These are phyloP conservation scores for Agrilus planipennis DNA, from an alignment of 1,140 invertebrate genomes.

Conservation along the genomic window DNA sequence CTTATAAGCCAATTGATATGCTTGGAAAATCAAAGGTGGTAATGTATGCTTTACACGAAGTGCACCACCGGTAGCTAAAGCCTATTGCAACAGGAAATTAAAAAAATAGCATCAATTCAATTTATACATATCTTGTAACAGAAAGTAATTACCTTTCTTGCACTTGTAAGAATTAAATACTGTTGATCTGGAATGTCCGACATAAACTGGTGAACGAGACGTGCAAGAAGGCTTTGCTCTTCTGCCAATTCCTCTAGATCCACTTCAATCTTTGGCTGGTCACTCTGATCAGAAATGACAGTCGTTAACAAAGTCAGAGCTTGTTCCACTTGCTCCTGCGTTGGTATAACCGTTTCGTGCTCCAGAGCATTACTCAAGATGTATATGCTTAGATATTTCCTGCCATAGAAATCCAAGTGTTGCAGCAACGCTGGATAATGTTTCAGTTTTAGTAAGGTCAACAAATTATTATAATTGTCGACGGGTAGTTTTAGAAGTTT, in stretches of 20 bases:
- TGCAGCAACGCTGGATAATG: constrained; percentile 77
- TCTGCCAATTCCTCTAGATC: constrained; percentile 95
- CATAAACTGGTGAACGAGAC: constrained; percentile 83
- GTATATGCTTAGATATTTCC: constrained; percentile 78
- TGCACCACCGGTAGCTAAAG: constrained; percentile 78
- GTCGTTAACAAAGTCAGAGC: constrained; percentile 56
- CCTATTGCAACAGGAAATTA: constrained; percentile 17
- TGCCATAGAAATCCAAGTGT: constrained; percentile 81
- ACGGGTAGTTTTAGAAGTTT: constrained; percentile 89
- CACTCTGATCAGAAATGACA: constrained; percentile 75
- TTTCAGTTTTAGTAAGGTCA: constrained; percentile 71
- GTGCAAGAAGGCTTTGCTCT: constrained; percentile 83
- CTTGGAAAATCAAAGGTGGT: constrained; percentile 93
- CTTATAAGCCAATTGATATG: constrained; percentile 78
- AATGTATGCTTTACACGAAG: constrained; percentile 81
- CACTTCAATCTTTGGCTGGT: constrained; percentile 52
- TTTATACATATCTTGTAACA: too few species aligned
- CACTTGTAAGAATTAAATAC: constrained; percentile 79
- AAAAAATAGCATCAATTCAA: not conserved
- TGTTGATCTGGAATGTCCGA: constrained; percentile 84
- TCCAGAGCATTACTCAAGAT: constrained; percentile 82
- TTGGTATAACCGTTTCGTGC: constrained; percentile 77
- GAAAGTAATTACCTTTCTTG: constrained; percentile 59
- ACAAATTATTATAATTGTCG: constrained; percentile 87
- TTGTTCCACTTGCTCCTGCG: constrained; percentile 58